Conservation (phyloP, 2,113 vertebrate genomes). For the Stomatorhinus ivindoensis region DNA sequence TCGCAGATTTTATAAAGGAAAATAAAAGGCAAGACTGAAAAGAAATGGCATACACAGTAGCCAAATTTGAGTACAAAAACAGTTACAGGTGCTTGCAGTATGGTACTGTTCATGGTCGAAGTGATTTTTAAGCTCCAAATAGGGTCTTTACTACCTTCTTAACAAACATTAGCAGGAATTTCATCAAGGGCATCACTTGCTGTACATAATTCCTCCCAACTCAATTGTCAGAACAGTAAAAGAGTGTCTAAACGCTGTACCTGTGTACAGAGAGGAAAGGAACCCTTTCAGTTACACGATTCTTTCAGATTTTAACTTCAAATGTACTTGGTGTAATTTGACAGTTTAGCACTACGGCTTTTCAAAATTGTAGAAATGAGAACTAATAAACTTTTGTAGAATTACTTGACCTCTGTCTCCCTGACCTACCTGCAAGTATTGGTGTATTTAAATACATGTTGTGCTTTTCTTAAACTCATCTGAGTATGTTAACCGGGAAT, state of each 20-base stretch:
- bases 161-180: background rate
- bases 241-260: background rate
- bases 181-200: background rate
- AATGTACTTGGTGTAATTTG: conserved; percentile 18
- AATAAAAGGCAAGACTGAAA: background rate
- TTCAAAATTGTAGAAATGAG: conserved; percentile 11
- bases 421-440: background rate
- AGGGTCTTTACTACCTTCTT: background rate
- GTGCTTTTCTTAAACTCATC: background rate
- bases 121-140: background rate
- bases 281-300: conserved; percentile 13
- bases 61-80: background rate
- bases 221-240: background rate
- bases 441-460: background rate
- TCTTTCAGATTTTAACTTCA: conserved; percentile 4
- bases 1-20: background rate
- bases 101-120: background rate
- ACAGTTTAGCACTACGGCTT: background rate
- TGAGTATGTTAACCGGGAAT: background rate
- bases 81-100: background rate
- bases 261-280: background rate
- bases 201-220: background rate
- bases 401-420: background rate
- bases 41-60: background rate
- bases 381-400: conserved; percentile 21